Conservation (phyloP, 1,140 invertebrate genomes). For the Panagrolaimus sp. region DNA sequence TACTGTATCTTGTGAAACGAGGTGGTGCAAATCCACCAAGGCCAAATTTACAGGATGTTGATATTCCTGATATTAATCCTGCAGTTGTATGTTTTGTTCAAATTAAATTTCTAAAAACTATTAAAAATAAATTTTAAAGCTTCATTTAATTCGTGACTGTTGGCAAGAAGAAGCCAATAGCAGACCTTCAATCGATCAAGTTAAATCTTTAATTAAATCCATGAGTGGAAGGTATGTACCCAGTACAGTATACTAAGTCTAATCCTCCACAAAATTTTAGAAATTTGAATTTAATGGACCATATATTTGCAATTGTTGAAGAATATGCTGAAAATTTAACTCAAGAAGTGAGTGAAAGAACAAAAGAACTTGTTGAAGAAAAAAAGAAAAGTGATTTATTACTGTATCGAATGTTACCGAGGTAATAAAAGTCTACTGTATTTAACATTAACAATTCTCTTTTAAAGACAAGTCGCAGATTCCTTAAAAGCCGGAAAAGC, state of each 20-base stretch:
- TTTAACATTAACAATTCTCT: neutral
- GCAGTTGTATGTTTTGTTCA: conserved; percentile 5
- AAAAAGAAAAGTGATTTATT: conserved; percentile 45
- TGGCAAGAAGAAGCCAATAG: conserved; percentile 29
- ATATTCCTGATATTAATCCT: neutral
- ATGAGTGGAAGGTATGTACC: too few relatives aligned
- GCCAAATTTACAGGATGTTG: neutral
- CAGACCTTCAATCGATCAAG: conserved; percentile 74
- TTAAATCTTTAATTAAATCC: conserved; percentile 63
- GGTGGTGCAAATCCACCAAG: neutral
- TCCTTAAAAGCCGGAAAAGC: conserved; percentile 40
- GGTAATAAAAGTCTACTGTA: conserved; percentile 69
- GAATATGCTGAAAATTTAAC: conserved; percentile 58
- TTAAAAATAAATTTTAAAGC: conserved; percentile 20
- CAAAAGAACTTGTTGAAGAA: conserved; percentile 39
- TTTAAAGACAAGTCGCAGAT: conserved; percentile 48
- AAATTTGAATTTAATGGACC: conserved; percentile 43
- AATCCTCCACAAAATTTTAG: too few relatives aligned
- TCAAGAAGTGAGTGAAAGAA: conserved; percentile 37
- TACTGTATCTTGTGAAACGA: conserved; percentile 12
- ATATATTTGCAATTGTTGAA: conserved; percentile 41
- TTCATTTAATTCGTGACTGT: conserved; percentile 36
- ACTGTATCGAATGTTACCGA: conserved; percentile 54
- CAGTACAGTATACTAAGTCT: too few relatives aligned
- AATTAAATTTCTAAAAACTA: conserved; percentile 7